A percentile compares a stretch with the other conserved stretches of the same genome.
Conservation (phyloP, 2,888 invertebrate genomes). For the Tipula vernalis region DNA sequence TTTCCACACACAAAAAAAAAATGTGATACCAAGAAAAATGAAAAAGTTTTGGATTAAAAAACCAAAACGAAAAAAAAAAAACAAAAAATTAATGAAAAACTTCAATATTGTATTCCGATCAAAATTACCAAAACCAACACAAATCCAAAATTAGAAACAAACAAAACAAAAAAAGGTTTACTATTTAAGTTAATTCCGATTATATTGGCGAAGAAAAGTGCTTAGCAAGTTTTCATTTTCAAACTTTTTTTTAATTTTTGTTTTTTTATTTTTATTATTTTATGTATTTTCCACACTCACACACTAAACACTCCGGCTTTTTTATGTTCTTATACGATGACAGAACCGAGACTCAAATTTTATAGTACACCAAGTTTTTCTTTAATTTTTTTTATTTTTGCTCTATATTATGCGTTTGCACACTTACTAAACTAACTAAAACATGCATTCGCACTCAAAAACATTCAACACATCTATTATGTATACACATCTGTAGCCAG, state of each 20-base stretch:
- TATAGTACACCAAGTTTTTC: neutral
- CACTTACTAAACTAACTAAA: neutral
- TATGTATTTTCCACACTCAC: neutral
- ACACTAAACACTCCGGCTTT: neutral
- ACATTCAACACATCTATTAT: neutral
- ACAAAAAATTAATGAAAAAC: neutral
- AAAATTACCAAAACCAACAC: neutral
- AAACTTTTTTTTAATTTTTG: neutral
- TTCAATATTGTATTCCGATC: neutral
- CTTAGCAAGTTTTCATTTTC: neutral
- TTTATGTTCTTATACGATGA: neutral
- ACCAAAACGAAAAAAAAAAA: neutral
- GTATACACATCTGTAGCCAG: neutral
- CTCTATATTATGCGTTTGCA: neutral
- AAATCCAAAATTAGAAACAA: neutral
- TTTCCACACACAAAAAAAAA: neutral
- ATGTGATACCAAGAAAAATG: neutral
- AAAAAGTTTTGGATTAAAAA: neutral
- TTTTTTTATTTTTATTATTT: too few species aligned
- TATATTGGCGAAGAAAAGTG: neutral
- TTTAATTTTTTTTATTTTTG: too few species aligned
- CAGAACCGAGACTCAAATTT: neutral
- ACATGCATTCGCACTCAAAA: neutral
- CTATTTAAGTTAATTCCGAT: neutral
- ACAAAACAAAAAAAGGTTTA: neutral